Evolutionary conservation across 2,888 invertebrate genomes (phyloP), one percentile per base, ranked within the genome.

Genomic region (Pteria penguin): DNA sequence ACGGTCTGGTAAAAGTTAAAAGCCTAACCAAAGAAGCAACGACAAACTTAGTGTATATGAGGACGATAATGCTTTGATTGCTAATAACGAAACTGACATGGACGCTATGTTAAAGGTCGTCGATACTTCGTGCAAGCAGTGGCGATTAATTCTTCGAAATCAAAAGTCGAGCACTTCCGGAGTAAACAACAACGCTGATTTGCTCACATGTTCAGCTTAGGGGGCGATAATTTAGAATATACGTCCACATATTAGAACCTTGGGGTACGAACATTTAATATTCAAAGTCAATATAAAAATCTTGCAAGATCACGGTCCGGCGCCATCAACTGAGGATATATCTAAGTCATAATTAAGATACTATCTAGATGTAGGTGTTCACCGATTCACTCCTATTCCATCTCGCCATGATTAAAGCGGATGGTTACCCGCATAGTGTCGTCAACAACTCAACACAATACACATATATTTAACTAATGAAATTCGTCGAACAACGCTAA

Each of bases 81-180:
- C 4, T 26, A 62, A 66, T 58, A 72, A 68, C 45, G 71, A 55
- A 22, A 69, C 65, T 60, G 71, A 75, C 26, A 31, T 24, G 11
- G 67, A 45, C 8, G 8, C 45, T 8, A 45, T 45, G 18, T 18
- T 45, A 18, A 14, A 18, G 45, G 45, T 45, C 18, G 45, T 45
- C 45, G 45, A 45, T 45, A 45, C 8, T 8, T 14, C 11, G 45
- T 45, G n/a, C 45, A 45, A 45, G 18, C 45, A 45, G 18, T 45
- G 45, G 45, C 45, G 45, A 45, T 45, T 45, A 45, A 45, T 18
- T 8, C 45, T 45, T 14, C 45, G 18, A 45, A 45, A 45, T 45
- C 45, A 18, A 45, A 45, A 45, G 45, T 45, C 18, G 45, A 14
- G 45, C 45, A 45, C 18, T 45, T 45, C 45, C 45, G 45, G 8